A percentile compares a stretch with the other conserved stretches of the same genome.
These are phyloP conservation scores for Synergus umbraculus DNA, from an alignment of 2,888 invertebrate genomes.

Conservation along the genomic window DNA sequence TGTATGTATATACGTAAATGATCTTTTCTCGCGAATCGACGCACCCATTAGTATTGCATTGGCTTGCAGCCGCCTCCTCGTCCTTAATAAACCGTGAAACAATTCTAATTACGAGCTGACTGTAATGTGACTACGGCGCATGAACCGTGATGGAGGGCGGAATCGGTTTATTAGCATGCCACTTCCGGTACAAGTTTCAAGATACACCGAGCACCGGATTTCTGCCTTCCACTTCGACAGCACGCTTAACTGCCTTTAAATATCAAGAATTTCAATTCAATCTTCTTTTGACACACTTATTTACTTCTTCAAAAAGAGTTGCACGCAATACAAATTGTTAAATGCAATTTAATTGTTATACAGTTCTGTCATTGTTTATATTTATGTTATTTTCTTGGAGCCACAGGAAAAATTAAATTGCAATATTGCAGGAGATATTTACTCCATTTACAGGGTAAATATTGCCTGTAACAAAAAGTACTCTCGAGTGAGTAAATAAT, in stretches of 20 bases:
- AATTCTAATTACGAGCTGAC: slow-evolving; percentile 68
- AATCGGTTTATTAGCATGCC: slow-evolving; percentile 39
- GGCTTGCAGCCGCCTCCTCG: slow-evolving; percentile 48
- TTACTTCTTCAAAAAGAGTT: neutral
- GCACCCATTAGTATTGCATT: slow-evolving; percentile 52
- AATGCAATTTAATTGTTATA: too few species aligned
- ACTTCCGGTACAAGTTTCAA: slow-evolving; percentile 40
- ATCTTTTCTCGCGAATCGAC: slow-evolving; percentile 53
- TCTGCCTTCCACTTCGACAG: slow-evolving; percentile 34
- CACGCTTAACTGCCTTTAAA: slow-evolving; percentile 33
- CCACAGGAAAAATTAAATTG: too few species aligned
- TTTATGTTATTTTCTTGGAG: too few species aligned
- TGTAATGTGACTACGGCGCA: slow-evolving; percentile 42
- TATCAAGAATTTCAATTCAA: slow-evolving; percentile 31
- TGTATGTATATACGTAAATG: neutral
- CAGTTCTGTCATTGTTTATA: too few species aligned
- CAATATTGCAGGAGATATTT: too few species aligned
- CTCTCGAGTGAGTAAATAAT: too few species aligned
- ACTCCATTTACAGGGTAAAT: too few species aligned
- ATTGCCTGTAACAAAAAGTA: too few species aligned
- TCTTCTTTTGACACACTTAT: slow-evolving; percentile 12
- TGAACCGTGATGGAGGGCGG: slow-evolving; percentile 34
- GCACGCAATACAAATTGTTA: too few species aligned
- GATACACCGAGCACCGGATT: slow-evolving; percentile 36
- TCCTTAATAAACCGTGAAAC: slow-evolving; percentile 69